phyloP scores from a whole-genome alignment of 2,888 invertebrate species.

The Idaea straminata region DNA sequence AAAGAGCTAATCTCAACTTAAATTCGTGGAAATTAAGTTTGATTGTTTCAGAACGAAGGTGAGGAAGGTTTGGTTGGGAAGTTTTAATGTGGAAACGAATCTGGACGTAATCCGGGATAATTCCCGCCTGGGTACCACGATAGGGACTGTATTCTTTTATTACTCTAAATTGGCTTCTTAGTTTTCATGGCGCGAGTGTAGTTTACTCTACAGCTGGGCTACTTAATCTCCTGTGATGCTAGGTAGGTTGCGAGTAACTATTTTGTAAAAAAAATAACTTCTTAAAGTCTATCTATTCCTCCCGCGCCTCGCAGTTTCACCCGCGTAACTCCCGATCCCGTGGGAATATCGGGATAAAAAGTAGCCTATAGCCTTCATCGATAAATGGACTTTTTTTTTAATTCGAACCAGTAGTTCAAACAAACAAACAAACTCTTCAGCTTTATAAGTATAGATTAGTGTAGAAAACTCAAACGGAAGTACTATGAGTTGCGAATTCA shows the following conservation, averaged over 20 bases:
- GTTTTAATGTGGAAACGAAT: slow-evolving; percentile 46
- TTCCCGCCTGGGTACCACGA: slow-evolving; percentile 19
- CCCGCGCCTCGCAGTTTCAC: too few relatives aligned
- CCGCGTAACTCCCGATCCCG: too few relatives aligned
- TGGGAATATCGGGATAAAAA: too few relatives aligned
- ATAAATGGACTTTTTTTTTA: too few relatives aligned
- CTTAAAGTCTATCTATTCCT: too few relatives aligned
- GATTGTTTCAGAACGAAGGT: slow-evolving; percentile 27
- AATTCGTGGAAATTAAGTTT: slow-evolving; percentile 22
- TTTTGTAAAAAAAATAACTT: too few relatives aligned
- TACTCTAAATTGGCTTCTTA: slow-evolving; percentile 8
- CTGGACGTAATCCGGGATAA: slow-evolving; percentile 34
- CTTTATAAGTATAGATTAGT: too few relatives aligned
- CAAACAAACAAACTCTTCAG: too few relatives aligned
- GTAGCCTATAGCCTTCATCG: too few relatives aligned
- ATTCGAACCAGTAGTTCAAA: too few relatives aligned
- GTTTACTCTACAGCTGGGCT: not conserved
- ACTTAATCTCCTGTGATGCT: too few relatives aligned
- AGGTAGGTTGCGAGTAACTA: too few relatives aligned
- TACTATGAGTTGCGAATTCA: not conserved
- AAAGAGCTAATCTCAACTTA: slow-evolving; percentile 8
- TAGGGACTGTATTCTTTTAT: slow-evolving; percentile 21
- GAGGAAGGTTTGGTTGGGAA: slow-evolving; percentile 37
- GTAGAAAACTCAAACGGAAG: not conserved
- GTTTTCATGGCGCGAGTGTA: not conserved